These are phyloP conservation scores for Sebastes cheni DNA, from an alignment of 2,797 vertebrate species.

Conservation along the genomic window DNA sequence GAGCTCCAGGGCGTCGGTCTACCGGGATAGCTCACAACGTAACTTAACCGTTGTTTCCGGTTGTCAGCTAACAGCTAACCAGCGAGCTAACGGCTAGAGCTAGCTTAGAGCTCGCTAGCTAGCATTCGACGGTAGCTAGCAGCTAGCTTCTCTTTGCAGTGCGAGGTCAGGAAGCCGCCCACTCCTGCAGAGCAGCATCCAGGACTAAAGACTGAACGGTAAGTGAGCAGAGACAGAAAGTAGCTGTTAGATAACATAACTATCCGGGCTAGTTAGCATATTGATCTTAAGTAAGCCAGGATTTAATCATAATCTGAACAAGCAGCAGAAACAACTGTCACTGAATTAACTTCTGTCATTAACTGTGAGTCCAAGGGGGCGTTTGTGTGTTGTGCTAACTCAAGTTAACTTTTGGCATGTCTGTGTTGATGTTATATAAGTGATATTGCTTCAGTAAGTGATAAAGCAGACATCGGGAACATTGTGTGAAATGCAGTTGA, in stretches of 20 bases:
- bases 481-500: constrained; percentile 30
- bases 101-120: constrained; percentile 47
- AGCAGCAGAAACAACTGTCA: constrained; percentile 1
- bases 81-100: constrained; percentile 48
- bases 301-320: not conserved
- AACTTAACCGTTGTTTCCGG: not conserved
- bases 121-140: constrained; percentile 33
- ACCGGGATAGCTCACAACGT: not conserved
- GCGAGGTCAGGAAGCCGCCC: constrained; percentile 60
- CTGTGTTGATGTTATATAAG: not conserved
- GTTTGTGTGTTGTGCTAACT: not conserved
- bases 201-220: constrained; percentile 47
- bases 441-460: not conserved
- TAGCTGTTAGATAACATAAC: no score
- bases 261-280: not conserved
- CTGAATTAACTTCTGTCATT: not conserved
- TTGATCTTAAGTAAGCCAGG: not conserved
- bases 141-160: constrained; percentile 42
- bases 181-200: constrained; percentile 47
- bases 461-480: not conserved
- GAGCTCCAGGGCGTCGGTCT: not conserved
- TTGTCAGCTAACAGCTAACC: constrained; percentile 31
- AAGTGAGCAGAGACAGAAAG: constrained; percentile 27
- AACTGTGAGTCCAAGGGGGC: not conserved
- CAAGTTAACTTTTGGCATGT: not conserved